Evolutionary conservation across 2,797 vertebrate species (phyloP).

Genomic region (Hafferia zeledoni): DNA sequence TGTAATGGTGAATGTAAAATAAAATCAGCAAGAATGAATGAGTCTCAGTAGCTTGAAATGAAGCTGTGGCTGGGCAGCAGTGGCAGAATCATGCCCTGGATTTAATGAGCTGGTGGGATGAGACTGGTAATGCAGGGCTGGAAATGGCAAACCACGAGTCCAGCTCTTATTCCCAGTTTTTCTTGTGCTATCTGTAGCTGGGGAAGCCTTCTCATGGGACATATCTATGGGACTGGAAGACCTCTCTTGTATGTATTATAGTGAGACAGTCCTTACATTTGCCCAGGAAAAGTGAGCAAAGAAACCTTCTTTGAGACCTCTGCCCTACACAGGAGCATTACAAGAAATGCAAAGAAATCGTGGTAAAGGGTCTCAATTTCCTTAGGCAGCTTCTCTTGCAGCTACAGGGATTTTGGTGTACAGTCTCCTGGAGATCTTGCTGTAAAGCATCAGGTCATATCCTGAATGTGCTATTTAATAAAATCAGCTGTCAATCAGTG

Average conservation of each 20-base stretch:
- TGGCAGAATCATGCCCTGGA: neutral
- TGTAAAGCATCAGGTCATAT: neutral
- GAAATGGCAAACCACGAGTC: neutral
- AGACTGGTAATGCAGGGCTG: neutral
- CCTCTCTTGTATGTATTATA: fast-evolving
- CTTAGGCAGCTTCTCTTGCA: fast-evolving
- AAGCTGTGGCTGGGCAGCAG: neutral
- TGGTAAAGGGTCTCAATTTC: neutral
- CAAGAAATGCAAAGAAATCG: neutral
- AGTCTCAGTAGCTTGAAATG: neutral
- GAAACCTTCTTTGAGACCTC: neutral
- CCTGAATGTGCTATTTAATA: neutral
- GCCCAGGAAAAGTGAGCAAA: neutral
- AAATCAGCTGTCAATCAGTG: too few species aligned
- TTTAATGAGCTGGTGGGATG: neutral
- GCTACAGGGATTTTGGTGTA: neutral
- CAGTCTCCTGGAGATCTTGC: neutral
- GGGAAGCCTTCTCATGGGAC: neutral
- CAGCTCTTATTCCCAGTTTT: neutral
- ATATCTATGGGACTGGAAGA: neutral
- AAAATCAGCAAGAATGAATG: neutral
- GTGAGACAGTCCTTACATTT: neutral
- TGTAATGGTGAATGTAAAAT: neutral
- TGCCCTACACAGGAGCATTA: neutral
- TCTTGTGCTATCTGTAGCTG: neutral